These are phyloP conservation scores for Tetragnatha versicolor DNA, from an alignment of 1,140 invertebrate species.

Conservation along the genomic window DNA sequence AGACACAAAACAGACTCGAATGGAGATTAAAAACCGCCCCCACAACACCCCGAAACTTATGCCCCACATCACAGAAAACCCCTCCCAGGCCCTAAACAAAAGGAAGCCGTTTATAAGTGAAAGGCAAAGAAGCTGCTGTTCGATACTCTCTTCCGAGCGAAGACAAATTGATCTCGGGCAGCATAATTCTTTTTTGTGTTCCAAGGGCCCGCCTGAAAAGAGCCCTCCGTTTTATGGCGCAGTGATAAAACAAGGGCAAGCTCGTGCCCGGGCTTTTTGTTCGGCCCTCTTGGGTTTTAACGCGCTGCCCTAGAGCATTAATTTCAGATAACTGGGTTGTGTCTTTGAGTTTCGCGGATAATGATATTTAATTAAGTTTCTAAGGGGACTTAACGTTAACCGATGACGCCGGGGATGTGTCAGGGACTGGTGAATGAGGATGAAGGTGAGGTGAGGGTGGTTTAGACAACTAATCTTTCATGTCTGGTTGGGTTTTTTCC, in stretches of 20 bases:
- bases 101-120: too few relatives aligned
- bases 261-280: constrained; percentile 28
- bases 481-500: background rate
- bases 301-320: constrained; percentile 43
- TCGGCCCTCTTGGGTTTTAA: constrained; percentile 8
- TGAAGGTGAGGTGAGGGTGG: constrained; percentile 14
- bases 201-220: background rate
- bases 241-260: constrained; percentile 44
- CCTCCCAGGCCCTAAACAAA: too few relatives aligned
- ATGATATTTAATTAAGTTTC: constrained; percentile 53
- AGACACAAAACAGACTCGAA: too few relatives aligned
- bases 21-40: too few relatives aligned
- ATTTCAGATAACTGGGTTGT: constrained; percentile 49
- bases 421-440: constrained; percentile 15
- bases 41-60: too few relatives aligned
- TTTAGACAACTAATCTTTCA: constrained; percentile 19
- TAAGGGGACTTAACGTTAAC: constrained; percentile 27
- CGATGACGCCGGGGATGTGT: background rate
- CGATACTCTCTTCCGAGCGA: constrained; percentile 4
- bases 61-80: too few relatives aligned
- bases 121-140: background rate
- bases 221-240: constrained; percentile 35
- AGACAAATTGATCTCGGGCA: constrained; percentile 8
- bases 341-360: constrained; percentile 41
- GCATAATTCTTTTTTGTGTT: constrained; percentile 14